phyloP scores from a whole-genome alignment of 2,113 vertebrate species.

The Dendropsophus ebraccatus region DNA sequence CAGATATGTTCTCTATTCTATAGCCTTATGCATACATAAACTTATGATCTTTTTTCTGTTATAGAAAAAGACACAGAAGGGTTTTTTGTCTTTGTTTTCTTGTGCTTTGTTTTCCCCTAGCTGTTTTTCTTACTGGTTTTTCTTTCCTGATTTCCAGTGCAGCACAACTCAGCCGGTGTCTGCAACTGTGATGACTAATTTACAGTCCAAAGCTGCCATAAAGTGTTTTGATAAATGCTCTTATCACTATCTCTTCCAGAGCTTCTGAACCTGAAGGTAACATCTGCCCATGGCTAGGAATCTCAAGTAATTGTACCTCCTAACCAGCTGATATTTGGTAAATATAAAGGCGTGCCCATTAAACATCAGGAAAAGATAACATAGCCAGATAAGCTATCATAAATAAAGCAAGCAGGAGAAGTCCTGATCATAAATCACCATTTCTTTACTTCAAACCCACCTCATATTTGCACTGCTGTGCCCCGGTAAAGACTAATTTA shows the following conservation, averaged over 20 bases:
- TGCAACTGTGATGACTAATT: constrained; percentile 64
- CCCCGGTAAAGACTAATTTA: constrained; percentile 32
- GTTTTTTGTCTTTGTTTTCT: constrained; percentile 60
- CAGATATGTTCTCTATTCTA: constrained; percentile 64
- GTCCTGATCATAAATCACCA: neutral
- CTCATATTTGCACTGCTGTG: constrained; percentile 37
- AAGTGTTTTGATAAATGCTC: constrained; percentile 65
- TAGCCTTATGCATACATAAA: constrained; percentile 51
- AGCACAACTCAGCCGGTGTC: constrained; percentile 64
- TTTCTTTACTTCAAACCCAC: neutral
- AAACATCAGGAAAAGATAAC: constrained; percentile 53
- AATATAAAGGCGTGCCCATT: constrained; percentile 60
- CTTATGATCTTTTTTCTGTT: constrained; percentile 9
- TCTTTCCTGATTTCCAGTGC: constrained; percentile 67
- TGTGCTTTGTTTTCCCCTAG: constrained; percentile 57
- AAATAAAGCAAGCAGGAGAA: neutral
- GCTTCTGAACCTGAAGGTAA: constrained; percentile 68
- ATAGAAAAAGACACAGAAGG: neutral
- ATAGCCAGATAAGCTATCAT: constrained; percentile 52
- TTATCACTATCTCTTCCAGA: constrained; percentile 72
- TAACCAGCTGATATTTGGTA: constrained; percentile 58
- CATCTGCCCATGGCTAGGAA: constrained; percentile 69
- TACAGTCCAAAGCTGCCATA: constrained; percentile 59
- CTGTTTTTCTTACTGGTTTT: constrained; percentile 67
- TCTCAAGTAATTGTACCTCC: constrained; percentile 68